Base-by-base conservation (phyloP, 2,888 invertebrate genomes). In the Drosophila putrida region DNA sequence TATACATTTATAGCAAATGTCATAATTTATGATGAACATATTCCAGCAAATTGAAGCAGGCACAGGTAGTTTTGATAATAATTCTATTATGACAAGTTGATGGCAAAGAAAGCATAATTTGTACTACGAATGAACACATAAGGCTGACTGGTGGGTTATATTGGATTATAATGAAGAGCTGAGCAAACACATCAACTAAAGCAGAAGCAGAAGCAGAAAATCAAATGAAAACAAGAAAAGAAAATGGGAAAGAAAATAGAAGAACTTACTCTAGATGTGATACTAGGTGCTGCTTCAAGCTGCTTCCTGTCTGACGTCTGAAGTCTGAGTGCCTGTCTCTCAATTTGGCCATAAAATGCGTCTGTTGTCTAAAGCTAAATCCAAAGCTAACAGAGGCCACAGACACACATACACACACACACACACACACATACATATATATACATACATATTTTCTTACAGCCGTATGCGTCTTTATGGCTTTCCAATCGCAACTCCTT, bases 401-500 rank as follows among this genome's bases (percentile, higher is more conserved):
- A 55, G 61, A 35, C 15, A 68, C 41, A 59, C 54, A 54, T 44
- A 11, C 33, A 25, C 49, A 20, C 39, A 47, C 13, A 54, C 46
- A 46, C 54, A 28, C 33, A 51, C 25, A 38, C 54, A 39, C 13
- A 59, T 6, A 25, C 8, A 54, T 25, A 10, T 25, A 36, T 31
- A 46, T 35, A 15, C 31, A 67, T 33, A 53, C 58, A 55, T 15
- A 11, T 4, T 31, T 31, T n/a, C n/a, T n/a, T n/a, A 20, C 31
- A 31, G 0, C 6, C 46, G 39, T 47, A 41, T 47, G 71, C 67
- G 75, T 70, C 78, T 83, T 82, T 88, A 88, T 83, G 84, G 81
- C 75, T 83, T 88, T 83, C 81, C 83, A 83, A 88, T 83, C 66
- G 81, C 71, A 65, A 43, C 38, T 60, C 39, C 65, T 44, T 80